Conservation (phyloP, 2,888 invertebrate species). For the Amaurobius ferox region DNA sequence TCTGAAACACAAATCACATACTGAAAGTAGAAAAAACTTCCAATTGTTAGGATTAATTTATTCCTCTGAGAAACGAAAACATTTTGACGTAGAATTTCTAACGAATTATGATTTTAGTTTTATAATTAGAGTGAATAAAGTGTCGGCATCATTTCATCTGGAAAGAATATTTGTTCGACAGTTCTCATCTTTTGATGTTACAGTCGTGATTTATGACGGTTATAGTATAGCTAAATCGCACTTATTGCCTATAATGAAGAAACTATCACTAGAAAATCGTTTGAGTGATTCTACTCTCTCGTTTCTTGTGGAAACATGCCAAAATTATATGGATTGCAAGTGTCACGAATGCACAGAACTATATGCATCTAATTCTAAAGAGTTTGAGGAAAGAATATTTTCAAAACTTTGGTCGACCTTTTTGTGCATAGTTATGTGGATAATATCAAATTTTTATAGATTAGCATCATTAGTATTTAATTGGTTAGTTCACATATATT, state of each 20-base stretch:
- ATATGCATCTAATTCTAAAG: too few relatives aligned
- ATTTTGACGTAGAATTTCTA: background rate
- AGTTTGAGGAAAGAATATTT: too few relatives aligned
- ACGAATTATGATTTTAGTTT: background rate
- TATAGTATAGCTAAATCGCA: background rate
- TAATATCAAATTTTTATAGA: background rate
- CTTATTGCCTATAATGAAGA: background rate
- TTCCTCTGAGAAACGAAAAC: background rate
- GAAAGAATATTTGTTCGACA: background rate
- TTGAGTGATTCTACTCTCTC: background rate
- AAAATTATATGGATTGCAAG: background rate
- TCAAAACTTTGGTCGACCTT: too few relatives aligned
- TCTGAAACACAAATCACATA: background rate
- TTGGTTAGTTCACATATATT: constrained; percentile 4
- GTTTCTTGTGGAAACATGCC: background rate
- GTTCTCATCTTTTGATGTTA: background rate
- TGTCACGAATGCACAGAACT: background rate
- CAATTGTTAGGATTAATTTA: background rate
- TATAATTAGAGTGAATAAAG: background rate
- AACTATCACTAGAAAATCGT: background rate
- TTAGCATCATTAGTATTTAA: background rate
- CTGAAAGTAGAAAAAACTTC: background rate
- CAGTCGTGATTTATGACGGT: background rate
- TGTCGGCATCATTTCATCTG: background rate
- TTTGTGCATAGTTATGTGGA: background rate